These are phyloP conservation scores for Anhinga rufa DNA, from an alignment of 2,113 vertebrate genomes.

Conservation along the genomic window DNA sequence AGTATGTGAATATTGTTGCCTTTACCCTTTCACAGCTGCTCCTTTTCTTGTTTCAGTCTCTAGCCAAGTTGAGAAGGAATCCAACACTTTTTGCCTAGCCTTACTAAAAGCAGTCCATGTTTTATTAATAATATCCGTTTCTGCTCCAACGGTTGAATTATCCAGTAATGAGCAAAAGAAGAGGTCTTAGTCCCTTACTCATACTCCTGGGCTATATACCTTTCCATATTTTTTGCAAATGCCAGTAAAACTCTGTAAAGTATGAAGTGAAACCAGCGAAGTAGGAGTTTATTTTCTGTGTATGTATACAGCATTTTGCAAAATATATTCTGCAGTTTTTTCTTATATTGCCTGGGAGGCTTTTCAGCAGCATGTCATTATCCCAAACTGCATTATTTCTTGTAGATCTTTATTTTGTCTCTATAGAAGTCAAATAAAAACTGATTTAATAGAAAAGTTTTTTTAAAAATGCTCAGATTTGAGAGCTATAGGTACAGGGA, in stretches of 20 bases:
- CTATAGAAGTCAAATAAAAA: not conserved
- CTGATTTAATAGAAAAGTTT: not conserved
- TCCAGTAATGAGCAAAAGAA: not conserved
- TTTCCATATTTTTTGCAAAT: not conserved
- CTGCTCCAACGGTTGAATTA: not conserved
- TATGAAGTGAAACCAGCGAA: not conserved
- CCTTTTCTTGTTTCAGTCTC: not conserved
- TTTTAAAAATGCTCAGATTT: not conserved
- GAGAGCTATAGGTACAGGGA: not conserved
- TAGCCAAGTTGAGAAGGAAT: not conserved
- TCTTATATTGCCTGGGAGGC: not conserved
- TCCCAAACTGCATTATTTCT: not conserved
- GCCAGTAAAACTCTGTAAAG: not conserved
- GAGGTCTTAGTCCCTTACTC: not conserved
- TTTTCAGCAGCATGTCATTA: not conserved
- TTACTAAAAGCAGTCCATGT: not conserved
- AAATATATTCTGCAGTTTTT: not conserved
- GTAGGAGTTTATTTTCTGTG: not conserved
- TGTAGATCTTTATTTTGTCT: not conserved
- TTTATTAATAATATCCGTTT: not conserved
- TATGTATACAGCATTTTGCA: not conserved
- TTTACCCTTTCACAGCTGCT: not conserved
- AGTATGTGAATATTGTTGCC: not conserved
- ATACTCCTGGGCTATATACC: not conserved
- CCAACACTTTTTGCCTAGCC: not conserved